Conservation (phyloP, 1,140 invertebrate genomes). For the Bombus superbus region DNA sequence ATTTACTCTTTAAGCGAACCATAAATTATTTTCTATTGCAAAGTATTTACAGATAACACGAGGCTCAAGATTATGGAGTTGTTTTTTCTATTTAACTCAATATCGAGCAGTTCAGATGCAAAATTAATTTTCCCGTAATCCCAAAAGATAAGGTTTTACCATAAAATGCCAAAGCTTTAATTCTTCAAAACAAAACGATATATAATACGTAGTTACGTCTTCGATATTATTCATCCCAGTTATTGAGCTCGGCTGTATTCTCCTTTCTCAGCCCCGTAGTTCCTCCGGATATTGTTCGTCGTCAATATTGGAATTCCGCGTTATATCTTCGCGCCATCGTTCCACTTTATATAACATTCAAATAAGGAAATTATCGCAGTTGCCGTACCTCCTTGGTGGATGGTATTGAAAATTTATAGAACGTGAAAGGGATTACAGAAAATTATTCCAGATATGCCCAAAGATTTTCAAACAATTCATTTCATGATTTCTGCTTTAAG, state of each 20-base stretch:
- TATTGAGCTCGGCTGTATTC: slow-evolving; percentile 60
- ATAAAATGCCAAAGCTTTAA: slow-evolving; percentile 41
- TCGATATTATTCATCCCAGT: slow-evolving; percentile 66
- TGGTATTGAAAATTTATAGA: slow-evolving; percentile 4
- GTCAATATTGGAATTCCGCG: slow-evolving; percentile 68
- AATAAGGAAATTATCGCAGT: slow-evolving; percentile 64
- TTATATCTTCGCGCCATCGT: slow-evolving; percentile 51
- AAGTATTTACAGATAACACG: neutral
- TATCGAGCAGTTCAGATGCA: too few species aligned
- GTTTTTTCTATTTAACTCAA: neutral
- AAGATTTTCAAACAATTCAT: neutral
- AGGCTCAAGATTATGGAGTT: neutral
- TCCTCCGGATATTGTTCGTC: slow-evolving; percentile 65
- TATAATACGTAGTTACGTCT: slow-evolving; percentile 61
- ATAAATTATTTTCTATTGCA: neutral
- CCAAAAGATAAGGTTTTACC: too few species aligned
- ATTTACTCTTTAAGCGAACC: neutral
- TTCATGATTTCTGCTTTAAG: neutral
- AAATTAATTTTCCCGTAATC: neutral
- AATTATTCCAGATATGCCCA: neutral
- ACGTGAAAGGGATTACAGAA: neutral
- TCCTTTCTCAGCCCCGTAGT: slow-evolving; percentile 46
- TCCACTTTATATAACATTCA: slow-evolving; percentile 61
- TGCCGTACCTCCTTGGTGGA: neutral
- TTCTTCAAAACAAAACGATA: slow-evolving; percentile 18